These are phyloP conservation scores for Stomorhina lunata DNA, from an alignment of 2,888 invertebrate species.

Conservation along the genomic window DNA sequence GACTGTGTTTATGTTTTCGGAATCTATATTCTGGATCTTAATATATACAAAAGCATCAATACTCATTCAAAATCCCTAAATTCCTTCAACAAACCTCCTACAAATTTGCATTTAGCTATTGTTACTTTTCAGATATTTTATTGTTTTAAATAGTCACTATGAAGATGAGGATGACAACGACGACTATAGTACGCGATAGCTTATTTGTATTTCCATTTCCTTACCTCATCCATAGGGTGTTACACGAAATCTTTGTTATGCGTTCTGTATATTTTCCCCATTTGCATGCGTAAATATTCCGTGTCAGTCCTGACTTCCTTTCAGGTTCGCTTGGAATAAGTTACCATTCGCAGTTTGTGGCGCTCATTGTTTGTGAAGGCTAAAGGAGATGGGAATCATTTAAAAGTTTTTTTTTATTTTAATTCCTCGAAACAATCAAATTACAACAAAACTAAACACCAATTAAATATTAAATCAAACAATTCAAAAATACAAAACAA, in stretches of 20 bases:
- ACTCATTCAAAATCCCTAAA: neutral
- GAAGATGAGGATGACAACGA: neutral
- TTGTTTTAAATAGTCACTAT: conserved; percentile 18
- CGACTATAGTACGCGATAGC: no score
- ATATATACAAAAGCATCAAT: no score
- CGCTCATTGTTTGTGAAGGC: conserved; percentile 23
- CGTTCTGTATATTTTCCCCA: neutral
- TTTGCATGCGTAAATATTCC: conserved; percentile 5
- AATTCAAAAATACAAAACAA: conserved; percentile 31
- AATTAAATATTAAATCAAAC: conserved; percentile 62
- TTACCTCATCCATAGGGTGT: neutral
- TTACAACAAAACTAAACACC: conserved; percentile 61
- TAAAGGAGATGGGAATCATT: conserved; percentile 37
- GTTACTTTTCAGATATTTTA: conserved; percentile 25
- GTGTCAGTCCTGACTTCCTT: conserved; percentile 15
- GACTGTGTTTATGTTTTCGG: neutral
- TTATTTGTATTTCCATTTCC: conserved; percentile 36
- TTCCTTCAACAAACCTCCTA: neutral
- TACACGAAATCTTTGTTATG: neutral
- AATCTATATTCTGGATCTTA: no score
- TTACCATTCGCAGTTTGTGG: neutral
- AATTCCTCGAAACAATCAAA: conserved; percentile 46
- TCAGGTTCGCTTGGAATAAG: conserved; percentile 21
- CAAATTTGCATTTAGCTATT: neutral
- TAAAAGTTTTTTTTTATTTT: conserved; percentile 40